phyloP scores from a whole-genome alignment of 1,140 invertebrate genomes.

The Diabrotica undecimpunctata region DNA sequence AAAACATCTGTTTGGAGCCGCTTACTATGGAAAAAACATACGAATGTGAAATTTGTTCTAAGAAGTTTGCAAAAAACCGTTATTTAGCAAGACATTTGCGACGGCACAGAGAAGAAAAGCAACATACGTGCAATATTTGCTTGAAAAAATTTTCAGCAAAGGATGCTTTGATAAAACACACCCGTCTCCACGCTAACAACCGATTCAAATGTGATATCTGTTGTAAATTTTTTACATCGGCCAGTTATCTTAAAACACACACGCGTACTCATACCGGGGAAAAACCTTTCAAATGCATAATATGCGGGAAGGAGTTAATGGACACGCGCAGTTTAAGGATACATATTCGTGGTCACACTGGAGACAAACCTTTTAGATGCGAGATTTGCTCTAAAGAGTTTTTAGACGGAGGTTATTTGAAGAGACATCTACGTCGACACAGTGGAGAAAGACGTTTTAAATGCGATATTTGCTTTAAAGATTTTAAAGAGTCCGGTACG shows the following conservation, averaged over 20 bases:
- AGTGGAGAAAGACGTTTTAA: slow-evolving; percentile 18
- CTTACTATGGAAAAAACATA: neutral
- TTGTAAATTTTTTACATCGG: neutral
- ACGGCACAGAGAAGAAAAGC: neutral
- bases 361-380: slow-evolving; percentile 23
- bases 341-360: slow-evolving; percentile 9
- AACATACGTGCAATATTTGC: neutral
- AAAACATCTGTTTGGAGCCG: no score
- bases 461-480: slow-evolving; percentile 21
- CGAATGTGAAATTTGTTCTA: neutral
- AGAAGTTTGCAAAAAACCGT: neutral
- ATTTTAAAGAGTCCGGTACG: slow-evolving; percentile 21
- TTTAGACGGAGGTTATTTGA: slow-evolving; percentile 19
- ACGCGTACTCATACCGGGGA: slow-evolving; percentile 36
- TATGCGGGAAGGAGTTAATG: slow-evolving; percentile 32
- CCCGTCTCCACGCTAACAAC: neutral
- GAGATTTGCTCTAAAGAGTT: slow-evolving; percentile 21
- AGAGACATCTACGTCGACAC: slow-evolving; percentile 19
- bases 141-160: neutral
- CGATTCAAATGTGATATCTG: neutral
- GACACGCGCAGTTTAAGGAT: neutral
- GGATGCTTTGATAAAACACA: neutral
- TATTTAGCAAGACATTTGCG: neutral
- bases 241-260: slow-evolving; percentile 6
- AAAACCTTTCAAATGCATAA: slow-evolving; percentile 23